Evolutionary conservation across 2,113 vertebrate species (phyloP).

Genomic region (Callipepla squamata): DNA sequence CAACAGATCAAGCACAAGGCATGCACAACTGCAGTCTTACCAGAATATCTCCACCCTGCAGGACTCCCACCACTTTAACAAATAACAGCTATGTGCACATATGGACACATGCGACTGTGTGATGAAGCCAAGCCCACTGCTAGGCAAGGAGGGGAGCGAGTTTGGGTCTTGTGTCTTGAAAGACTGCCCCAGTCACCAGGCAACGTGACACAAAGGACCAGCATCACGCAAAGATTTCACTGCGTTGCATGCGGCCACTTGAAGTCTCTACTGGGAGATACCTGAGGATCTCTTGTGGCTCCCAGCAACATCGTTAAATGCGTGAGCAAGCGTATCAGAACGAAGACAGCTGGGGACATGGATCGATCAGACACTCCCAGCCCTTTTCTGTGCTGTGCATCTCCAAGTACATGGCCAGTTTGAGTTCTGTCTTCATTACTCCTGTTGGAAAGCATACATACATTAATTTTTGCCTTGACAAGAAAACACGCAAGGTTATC

Average conservation of each 20-base stretch:
- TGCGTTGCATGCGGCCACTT: neutral
- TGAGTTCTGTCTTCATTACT: constrained; percentile 79
- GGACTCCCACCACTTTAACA: neutral
- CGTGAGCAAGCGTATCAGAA: constrained; percentile 84
- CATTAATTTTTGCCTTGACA: neutral
- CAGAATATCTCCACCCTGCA: neutral
- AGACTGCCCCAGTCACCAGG: neutral
- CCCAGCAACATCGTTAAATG: constrained; percentile 90
- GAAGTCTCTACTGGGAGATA: constrained; percentile 35
- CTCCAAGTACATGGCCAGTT: constrained; percentile 87
- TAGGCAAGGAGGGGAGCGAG: neutral
- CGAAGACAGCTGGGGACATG: constrained; percentile 78
- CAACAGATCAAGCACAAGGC: neutral
- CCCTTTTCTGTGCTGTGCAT: constrained; percentile 46
- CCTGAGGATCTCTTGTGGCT: constrained; percentile 75
- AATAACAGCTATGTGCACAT: neutral
- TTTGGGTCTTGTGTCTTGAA: neutral
- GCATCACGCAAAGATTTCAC: neutral
- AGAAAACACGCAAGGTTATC: neutral
- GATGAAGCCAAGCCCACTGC: neutral
- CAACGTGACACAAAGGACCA: neutral
- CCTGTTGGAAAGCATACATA: neutral
- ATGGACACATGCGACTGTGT: rapidly evolving
- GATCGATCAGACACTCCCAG: constrained; percentile 80
- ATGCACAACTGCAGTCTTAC: neutral